Base-by-base conservation (phyloP, 2,888 invertebrate species). In the Dorcus hopei region DNA sequence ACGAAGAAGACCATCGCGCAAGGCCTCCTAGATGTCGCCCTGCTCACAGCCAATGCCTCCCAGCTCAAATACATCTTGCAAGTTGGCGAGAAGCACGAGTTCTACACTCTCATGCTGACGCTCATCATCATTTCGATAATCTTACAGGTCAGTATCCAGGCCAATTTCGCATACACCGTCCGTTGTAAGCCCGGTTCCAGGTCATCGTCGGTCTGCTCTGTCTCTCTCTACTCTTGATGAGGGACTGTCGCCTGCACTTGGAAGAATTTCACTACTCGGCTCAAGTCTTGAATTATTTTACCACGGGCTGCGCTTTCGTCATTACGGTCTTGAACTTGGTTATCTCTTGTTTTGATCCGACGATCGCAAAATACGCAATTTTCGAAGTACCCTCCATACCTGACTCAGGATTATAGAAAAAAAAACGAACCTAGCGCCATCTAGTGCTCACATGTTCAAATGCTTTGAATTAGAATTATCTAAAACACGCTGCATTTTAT, bases 1-100 rank as follows among this genome's bases (percentile, higher is more conserved):
- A 93, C 93, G 8, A 95, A 94, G 79, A 95, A 95, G 79, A 93
- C 93, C 0, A 92, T 94, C 58, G 93, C 94, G 0, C 94, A 94
- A 81, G 93, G 94, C 3, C 90, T 94, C 87, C 83, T 94, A 68
- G 93, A 94, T 76, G 91, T 94, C 58, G 93, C 94, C 1, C 79
- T 94, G 63, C 81, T 94, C 52, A 93, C 93, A 1, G 93, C 93
- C 1, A 94, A 94, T 74, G 93, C 93, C 3, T 91, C 92, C 0
- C 94, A 94, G 74, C 80, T 94, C 40, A 93, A 93, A 76, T 93
- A 93, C 70, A 88, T 94, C 38, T 82, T 94, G 0, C 91, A 90
- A 83, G 89, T 90, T 40, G 93, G 93, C 4, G 86, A 89, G 43
- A 87, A 88, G 71, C 92, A 94, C 76, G 91, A 93, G 77, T 94